Evolutionary conservation across 2,797 vertebrate genomes (phyloP).

Genomic region (Enteromius argenteus): DNA sequence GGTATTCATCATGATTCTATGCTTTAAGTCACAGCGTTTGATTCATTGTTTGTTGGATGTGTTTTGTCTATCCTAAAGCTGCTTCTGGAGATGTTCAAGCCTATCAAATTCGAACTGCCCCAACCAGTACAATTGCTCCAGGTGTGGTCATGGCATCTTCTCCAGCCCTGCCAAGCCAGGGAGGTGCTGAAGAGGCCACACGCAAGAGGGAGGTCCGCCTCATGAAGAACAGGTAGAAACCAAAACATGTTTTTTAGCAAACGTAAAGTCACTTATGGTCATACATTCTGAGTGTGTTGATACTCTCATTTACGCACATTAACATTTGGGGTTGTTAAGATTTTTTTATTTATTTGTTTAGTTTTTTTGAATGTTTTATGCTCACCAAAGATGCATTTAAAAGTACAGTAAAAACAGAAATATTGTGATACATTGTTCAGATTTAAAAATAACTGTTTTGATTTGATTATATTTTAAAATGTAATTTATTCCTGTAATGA

Average conservation of each 20-base stretch:
- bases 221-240: slow-evolving; percentile 95
- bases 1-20: neutral
- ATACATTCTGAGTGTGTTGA: neutral
- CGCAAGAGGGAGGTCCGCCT: slow-evolving; percentile 97
- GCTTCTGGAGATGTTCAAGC: slow-evolving; percentile 97
- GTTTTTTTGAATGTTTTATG: neutral
- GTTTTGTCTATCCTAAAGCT: slow-evolving; percentile 72
- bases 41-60: neutral
- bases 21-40: neutral
- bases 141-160: slow-evolving; percentile 98
- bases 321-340: neutral
- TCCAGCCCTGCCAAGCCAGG: slow-evolving; percentile 86
- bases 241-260: neutral
- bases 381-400: neutral
- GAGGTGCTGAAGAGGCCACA: slow-evolving; percentile 92
- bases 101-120: slow-evolving; percentile 96
- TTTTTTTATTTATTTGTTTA: too few relatives aligned
- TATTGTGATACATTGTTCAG: neutral
- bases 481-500: too few relatives aligned
- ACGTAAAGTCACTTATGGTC: neutral
- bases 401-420: neutral
- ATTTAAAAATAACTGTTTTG: neutral
- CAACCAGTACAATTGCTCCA: slow-evolving; percentile 90
- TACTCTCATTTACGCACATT: neutral
- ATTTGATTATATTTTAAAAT: neutral